Evolutionary conservation across 1,140 invertebrate genomes (phyloP).

Genomic region (Lepidotrigona ventralis): DNA sequence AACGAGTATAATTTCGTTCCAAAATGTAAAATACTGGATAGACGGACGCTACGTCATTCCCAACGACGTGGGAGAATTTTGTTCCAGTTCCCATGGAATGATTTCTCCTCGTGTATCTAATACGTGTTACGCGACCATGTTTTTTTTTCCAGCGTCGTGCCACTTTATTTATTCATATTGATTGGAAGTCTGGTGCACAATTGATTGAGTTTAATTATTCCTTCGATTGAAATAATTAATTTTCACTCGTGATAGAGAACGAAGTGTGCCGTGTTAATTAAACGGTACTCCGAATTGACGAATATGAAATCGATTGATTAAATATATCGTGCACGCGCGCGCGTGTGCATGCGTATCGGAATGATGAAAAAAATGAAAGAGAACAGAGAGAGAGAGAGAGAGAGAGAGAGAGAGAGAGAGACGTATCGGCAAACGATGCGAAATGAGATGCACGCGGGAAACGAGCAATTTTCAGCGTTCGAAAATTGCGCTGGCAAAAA

Average conservation of each 20-base stretch:
- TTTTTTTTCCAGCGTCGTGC: too few species aligned
- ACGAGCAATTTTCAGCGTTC: not conserved
- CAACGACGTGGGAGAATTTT: too few species aligned
- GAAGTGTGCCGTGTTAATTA: conserved; percentile 4
- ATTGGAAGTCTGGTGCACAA: not conserved
- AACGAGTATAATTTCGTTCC: too few species aligned
- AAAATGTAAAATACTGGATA: too few species aligned
- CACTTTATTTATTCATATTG: not conserved
- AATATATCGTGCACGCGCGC: not conserved
- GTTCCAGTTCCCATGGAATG: too few species aligned
- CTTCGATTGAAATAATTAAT: conserved; percentile 5
- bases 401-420: rapidly evolving
- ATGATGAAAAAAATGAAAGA: not conserved
- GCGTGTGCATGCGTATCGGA: not conserved
- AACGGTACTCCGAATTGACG: not conserved
- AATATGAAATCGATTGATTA: not conserved
- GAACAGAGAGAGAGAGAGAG: not conserved
- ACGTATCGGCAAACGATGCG: not conserved
- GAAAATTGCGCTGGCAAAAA: not conserved
- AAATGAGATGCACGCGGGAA: not conserved
- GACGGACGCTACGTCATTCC: too few species aligned
- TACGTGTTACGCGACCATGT: too few species aligned
- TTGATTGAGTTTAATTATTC: not conserved
- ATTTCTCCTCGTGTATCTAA: too few species aligned
- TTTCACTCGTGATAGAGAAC: not conserved